These are phyloP conservation scores for Biston stratarius DNA, from an alignment of 2,888 invertebrate genomes.

Conservation along the genomic window DNA sequence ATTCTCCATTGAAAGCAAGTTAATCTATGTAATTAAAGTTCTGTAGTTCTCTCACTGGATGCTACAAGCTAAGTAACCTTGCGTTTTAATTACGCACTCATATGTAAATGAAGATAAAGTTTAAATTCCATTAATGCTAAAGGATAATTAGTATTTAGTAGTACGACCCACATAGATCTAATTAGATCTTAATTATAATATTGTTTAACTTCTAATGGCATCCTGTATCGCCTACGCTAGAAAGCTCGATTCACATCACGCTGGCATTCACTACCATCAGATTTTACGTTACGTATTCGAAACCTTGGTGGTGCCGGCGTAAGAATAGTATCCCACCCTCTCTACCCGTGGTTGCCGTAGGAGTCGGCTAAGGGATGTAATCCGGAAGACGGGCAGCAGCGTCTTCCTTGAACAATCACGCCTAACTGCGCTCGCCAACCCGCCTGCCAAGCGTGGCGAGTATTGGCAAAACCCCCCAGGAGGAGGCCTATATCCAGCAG, in stretches of 20 bases:
- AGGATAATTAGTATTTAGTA: constrained; percentile 17
- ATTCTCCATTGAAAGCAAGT: constrained; percentile 18
- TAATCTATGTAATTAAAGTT: constrained; percentile 25
- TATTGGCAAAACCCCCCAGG: no score
- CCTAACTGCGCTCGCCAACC: no score
- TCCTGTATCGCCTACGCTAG: constrained; percentile 45
- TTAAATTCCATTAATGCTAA: constrained; percentile 3
- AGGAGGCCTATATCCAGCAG: no score
- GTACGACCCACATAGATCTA: constrained; percentile 35
- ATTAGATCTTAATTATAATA: constrained; percentile 48
- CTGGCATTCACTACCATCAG: no score
- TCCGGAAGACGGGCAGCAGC: no score
- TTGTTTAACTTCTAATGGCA: constrained; percentile 49
- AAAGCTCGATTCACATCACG: not conserved
- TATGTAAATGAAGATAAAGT: not conserved
- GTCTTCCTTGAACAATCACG: no score
- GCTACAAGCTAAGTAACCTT: constrained; percentile 5
- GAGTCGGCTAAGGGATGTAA: no score
- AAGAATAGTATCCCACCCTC: no score
- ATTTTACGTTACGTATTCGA: no score
- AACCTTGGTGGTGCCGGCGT: no score
- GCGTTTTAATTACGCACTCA: not conserved
- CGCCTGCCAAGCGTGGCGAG: no score
- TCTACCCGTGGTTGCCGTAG: no score
- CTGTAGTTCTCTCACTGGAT: constrained; percentile 8